Percentiles rank a stretch among this genome's conserved stretches.
These are phyloP conservation scores for Eospalax fontanierii DNA, from an alignment of 2,797 vertebrate genomes.

Conservation along the genomic window DNA sequence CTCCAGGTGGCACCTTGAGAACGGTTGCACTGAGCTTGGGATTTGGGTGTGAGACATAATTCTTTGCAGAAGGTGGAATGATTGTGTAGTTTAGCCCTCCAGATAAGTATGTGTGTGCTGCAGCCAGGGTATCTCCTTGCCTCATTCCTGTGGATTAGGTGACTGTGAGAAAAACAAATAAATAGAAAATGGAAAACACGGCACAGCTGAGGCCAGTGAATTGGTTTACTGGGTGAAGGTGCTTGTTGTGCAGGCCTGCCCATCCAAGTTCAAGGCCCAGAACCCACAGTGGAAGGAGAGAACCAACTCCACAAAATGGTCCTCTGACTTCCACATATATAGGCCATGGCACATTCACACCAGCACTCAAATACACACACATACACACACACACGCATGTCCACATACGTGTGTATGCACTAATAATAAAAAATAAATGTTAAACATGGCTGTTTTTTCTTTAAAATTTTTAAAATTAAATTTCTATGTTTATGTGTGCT, in stretches of 20 bases:
- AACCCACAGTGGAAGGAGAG: background rate
- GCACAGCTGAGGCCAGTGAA: background rate
- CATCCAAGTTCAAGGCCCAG: background rate
- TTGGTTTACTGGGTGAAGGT: background rate
- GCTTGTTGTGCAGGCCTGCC: background rate
- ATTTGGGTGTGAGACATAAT: background rate
- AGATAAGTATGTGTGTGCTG: constrained; percentile 3
- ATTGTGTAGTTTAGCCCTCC: background rate
- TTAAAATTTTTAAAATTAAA: too few relatives aligned
- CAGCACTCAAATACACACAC: too few relatives aligned
- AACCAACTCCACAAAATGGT: background rate
- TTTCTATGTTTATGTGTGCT: too few relatives aligned
- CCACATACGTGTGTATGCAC: too few relatives aligned
- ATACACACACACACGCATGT: background rate
- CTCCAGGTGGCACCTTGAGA: rapidly evolving
- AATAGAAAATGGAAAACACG: background rate
- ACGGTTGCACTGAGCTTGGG: background rate
- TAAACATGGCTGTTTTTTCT: too few relatives aligned
- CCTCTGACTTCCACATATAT: background rate
- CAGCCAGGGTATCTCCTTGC: background rate
- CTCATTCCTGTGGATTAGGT: background rate
- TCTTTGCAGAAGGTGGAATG: constrained; percentile 19
- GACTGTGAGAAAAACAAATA: constrained; percentile 37
- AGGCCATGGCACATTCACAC: too few relatives aligned
- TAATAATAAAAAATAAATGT: too few relatives aligned